phyloP scores from a whole-genome alignment of 2,888 invertebrate species.

The Timandra comae region DNA sequence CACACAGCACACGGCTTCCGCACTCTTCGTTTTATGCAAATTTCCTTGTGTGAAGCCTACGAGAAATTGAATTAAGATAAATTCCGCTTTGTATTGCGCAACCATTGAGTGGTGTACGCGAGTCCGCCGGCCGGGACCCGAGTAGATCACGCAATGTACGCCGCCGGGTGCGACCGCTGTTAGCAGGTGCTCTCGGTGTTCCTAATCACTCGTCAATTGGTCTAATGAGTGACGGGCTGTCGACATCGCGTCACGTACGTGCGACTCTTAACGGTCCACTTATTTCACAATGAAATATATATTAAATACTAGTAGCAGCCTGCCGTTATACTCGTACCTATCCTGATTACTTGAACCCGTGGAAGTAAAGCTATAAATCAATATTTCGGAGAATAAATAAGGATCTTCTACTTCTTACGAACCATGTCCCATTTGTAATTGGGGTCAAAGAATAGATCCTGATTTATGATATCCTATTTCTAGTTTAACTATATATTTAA shows the following conservation, averaged over 20 bases:
- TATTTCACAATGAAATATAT: constrained; percentile 35
- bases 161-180: constrained; percentile 10
- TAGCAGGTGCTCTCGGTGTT: constrained; percentile 33
- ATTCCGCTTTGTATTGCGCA: constrained; percentile 16
- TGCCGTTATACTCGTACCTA: too few relatives aligned
- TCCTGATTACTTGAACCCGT: too few relatives aligned
- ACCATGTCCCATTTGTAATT: too few relatives aligned
- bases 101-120: constrained; percentile 7
- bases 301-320: too few relatives aligned
- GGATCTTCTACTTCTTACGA: too few relatives aligned
- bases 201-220: constrained; percentile 43
- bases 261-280: constrained; percentile 31
- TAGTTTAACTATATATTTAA: too few relatives aligned
- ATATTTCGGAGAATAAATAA: too few relatives aligned
- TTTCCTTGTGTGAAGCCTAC: constrained; percentile 21
- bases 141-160: constrained; percentile 22
- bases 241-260: constrained; percentile 32
- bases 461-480: too few relatives aligned
- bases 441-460: too few relatives aligned
- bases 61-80: constrained; percentile 30
- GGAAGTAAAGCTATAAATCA: too few relatives aligned
- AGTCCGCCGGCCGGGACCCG: not conserved
- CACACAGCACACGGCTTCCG: constrained; percentile 27
- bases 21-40: constrained; percentile 34
- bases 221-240: constrained; percentile 34